Conservation (phyloP, 2,113 vertebrate species). For the Colistium nudipinnis region DNA sequence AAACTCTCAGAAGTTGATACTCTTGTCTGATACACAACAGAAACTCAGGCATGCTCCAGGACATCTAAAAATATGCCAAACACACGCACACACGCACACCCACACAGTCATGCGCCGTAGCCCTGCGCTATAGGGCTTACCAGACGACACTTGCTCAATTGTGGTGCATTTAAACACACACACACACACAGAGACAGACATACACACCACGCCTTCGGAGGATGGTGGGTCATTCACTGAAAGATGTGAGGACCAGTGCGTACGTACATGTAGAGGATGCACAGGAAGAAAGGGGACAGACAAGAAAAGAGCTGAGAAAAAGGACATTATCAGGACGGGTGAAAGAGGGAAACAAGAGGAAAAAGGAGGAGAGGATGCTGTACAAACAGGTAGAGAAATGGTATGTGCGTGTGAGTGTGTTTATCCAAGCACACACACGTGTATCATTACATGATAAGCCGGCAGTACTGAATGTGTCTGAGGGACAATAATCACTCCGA, state of each 20-base stretch:
- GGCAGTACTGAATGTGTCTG: conserved; percentile 64
- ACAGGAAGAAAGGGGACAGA: neutral
- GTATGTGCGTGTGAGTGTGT: conserved; percentile 56
- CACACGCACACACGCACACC: conserved; percentile 52
- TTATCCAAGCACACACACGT: conserved; percentile 77
- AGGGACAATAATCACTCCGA: conserved; percentile 87
- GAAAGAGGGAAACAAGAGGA: conserved; percentile 3
- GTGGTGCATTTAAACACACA: conserved; percentile 18
- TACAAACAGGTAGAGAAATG: conserved; percentile 28
- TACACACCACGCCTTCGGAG: conserved; percentile 33
- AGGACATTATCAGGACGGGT: neutral
- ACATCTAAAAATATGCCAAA: conserved; percentile 33
- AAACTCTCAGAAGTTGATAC: conserved; percentile 43
- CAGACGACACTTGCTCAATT: conserved; percentile 44
- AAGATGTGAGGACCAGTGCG: conserved; percentile 17
- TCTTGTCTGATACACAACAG: conserved; percentile 68
- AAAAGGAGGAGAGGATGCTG: conserved; percentile 35
- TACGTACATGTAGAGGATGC: conserved; percentile 27
- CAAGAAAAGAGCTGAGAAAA: neutral
- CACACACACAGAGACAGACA: conserved; percentile 32
- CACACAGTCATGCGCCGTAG: conserved; percentile 24
- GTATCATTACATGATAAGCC: conserved; percentile 77
- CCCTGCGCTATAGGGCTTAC: conserved; percentile 37
- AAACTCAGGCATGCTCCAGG: conserved; percentile 66
- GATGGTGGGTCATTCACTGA: conserved; percentile 36